Evolutionary conservation across 2,888 invertebrate genomes (phyloP).

Genomic region (Sarcophaga caerulescens): DNA sequence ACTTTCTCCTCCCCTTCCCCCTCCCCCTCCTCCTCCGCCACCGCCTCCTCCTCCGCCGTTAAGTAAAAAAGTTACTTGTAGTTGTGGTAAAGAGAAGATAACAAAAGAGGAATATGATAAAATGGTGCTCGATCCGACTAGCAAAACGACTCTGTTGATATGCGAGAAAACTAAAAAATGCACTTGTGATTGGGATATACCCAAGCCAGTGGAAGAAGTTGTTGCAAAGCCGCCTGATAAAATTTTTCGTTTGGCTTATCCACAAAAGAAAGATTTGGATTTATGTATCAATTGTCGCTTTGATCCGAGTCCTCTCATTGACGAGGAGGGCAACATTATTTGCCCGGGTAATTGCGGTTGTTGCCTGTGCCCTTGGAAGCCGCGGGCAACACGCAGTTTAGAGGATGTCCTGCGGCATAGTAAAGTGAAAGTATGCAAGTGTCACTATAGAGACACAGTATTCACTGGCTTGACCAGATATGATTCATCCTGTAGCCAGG

Average conservation of each 20-base stretch:
- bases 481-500: constrained; percentile 64
- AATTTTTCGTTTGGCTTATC: constrained; percentile 72
- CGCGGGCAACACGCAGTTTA: constrained; percentile 66
- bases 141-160: not conserved
- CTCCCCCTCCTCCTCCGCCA: too few species aligned
- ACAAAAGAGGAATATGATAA: not conserved
- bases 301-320: constrained; percentile 75
- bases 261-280: constrained; percentile 75
- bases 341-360: constrained; percentile 78
- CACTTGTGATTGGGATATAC: not conserved
- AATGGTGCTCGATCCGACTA: not conserved
- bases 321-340: constrained; percentile 73
- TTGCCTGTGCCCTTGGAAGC: constrained; percentile 76
- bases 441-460: constrained; percentile 72
- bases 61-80: constrained; percentile 1
- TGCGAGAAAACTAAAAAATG: constrained; percentile 21
- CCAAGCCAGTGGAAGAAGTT: not conserved
- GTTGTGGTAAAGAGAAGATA: constrained; percentile 13
- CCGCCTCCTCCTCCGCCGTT: too few species aligned
- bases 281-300: constrained; percentile 74
- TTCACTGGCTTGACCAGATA: constrained; percentile 70
- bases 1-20: too few species aligned
- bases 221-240: constrained; percentile 19
- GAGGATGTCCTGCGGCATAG: constrained; percentile 69
- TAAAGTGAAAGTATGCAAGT: constrained; percentile 76